These are phyloP conservation scores for Andrena chrysosceles DNA, from an alignment of 2,888 invertebrate genomes.

Conservation along the genomic window DNA sequence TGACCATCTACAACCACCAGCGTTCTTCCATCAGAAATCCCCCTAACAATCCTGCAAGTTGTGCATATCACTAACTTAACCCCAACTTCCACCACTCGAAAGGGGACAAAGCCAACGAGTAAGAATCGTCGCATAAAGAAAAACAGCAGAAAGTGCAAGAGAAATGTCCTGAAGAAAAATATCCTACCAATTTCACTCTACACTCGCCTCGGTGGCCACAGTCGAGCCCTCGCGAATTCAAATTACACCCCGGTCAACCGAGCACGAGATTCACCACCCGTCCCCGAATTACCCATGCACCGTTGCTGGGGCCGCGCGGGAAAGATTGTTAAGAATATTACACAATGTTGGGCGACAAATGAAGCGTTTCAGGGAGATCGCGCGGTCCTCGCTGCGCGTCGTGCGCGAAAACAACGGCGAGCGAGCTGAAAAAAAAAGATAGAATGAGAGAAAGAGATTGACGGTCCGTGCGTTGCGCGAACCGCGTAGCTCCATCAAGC, in stretches of 20 bases:
- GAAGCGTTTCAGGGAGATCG: constrained; percentile 66
- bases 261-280: background rate
- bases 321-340: constrained; percentile 47
- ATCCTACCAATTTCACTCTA: constrained; percentile 14
- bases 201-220: background rate
- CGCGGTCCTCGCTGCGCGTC: constrained; percentile 7
- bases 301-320: constrained; percentile 26
- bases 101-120: background rate
- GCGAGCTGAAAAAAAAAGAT: constrained; percentile 18
- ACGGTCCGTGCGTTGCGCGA: constrained; percentile 56
- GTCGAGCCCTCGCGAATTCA: background rate
- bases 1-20: too few species aligned
- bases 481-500: constrained; percentile 71
- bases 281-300: constrained; percentile 48
- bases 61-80: background rate
- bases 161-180: background rate
- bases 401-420: constrained; percentile 54
- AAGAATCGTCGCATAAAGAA: background rate
- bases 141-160: background rate
- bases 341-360: constrained; percentile 63
- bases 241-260: constrained; percentile 34
- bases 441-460: constrained; percentile 34
- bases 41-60: background rate
- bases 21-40: too few species aligned
- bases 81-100: background rate